Base-by-base conservation (phyloP, 1,140 invertebrate genomes). In the Bombus breviceps region DNA sequence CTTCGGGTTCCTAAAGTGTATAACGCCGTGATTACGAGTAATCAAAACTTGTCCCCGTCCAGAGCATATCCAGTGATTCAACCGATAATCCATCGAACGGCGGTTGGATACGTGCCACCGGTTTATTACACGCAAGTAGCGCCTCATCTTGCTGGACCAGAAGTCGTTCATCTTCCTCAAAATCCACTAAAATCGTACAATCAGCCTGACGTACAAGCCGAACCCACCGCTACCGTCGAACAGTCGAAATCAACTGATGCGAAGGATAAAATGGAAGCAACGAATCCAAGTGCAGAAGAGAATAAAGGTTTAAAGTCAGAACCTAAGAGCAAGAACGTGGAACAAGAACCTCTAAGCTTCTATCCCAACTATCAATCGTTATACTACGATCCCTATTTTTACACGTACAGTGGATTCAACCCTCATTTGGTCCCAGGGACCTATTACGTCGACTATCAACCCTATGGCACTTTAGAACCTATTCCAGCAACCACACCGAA, bases 11-110 rank as follows among this genome's bases (percentile, higher is more conserved):
- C 97, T 5, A 97, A 97, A 90, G 96, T 97, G 28, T 97, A 97
- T 93, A 97, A 97, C 93, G 97, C 97, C 0, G 95, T 97, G 34
- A 97, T 97, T 89, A 97, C 97, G 9, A 97, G 97, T 4, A 97
- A 97, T 88, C 97, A 97, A 89, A 97, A 97, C 92, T 92, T 97
- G 41, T 96, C 96, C 37, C 97, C 97, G 13, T 97, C 97, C 83
- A 96, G 97, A 72, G 97, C 97, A 0, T 97, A 96, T 93, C 97
- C 97, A 0, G 96, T 97, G 57, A 96, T 97, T 83, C 97, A 97
- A 89, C 97, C 97, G 18, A 96, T 97, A 1, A 90, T 97, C 47
- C 96, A 97, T 59, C 95, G 96, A 80, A 95, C 95, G 0, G 93
- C 96, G 6, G 92, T 96, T 81, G 95, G 96, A 22, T 96, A 96